Percentiles rank a stretch among this genome's conserved stretches.
These are phyloP conservation scores for Drosophila limbata DNA, from an alignment of 2,888 invertebrate genomes.

Conservation along the genomic window DNA sequence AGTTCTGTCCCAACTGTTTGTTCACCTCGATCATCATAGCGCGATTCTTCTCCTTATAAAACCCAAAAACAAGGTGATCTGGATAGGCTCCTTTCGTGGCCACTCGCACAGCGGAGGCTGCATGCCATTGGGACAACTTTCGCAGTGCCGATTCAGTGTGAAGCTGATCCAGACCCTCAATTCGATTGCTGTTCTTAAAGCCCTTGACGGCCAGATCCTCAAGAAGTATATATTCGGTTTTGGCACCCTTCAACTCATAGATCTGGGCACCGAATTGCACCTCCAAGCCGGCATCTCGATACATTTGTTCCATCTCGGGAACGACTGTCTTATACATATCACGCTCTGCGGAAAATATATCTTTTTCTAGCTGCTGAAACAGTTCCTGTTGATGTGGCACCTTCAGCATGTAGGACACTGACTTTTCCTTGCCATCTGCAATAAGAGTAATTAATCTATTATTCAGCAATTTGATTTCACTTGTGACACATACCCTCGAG, in stretches of 20 bases:
- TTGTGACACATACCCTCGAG: slow-evolving; percentile 56
- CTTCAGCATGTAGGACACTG: slow-evolving; percentile 62
- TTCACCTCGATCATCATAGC: slow-evolving; percentile 5
- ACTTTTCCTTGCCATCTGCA: slow-evolving; percentile 34
- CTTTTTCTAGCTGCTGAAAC: slow-evolving; percentile 39
- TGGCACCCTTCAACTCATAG: slow-evolving; percentile 42
- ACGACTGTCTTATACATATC: slow-evolving; percentile 71
- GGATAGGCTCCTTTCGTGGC: slow-evolving; percentile 45
- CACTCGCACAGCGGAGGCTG: slow-evolving; percentile 70
- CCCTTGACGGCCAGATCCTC: slow-evolving; percentile 66
- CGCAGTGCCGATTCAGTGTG: slow-evolving; percentile 67
- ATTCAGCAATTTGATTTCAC: not conserved
- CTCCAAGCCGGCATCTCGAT: slow-evolving; percentile 57
- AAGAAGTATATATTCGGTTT: slow-evolving; percentile 61
- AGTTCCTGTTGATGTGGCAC: slow-evolving; percentile 44
- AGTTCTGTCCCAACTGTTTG: not conserved
- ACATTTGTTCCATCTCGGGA: slow-evolving; percentile 74
- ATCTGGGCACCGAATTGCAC: slow-evolving; percentile 59
- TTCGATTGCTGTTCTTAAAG: slow-evolving; percentile 65
- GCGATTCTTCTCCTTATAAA: slow-evolving; percentile 15
- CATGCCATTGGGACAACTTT: slow-evolving; percentile 77
- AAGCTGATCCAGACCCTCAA: slow-evolving; percentile 62
- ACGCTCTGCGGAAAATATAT: slow-evolving; percentile 70
- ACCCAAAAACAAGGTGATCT: slow-evolving; percentile 10
- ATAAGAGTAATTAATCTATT: too few relatives aligned